Conservation (phyloP, 2,797 vertebrate species). For the Xenops minutus region DNA sequence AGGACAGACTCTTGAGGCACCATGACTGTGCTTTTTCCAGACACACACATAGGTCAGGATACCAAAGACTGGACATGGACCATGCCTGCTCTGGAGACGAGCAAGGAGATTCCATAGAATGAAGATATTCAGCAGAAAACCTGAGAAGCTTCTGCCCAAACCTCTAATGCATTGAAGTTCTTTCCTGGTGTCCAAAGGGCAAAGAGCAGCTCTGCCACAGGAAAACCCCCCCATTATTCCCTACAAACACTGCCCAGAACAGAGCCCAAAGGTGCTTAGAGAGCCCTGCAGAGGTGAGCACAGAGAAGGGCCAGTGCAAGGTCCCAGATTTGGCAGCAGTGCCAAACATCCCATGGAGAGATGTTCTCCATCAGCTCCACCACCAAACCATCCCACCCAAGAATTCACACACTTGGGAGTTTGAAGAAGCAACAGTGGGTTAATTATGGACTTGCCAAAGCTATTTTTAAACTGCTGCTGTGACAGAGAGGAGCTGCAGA, state of each 20-base stretch:
- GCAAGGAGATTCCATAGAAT: neutral
- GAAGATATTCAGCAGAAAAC: neutral
- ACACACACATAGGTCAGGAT: neutral
- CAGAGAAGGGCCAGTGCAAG: neutral
- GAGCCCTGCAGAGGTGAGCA: neutral
- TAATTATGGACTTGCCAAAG: neutral
- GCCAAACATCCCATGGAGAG: neutral
- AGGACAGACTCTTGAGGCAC: neutral
- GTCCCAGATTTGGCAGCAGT: neutral
- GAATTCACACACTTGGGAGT: neutral
- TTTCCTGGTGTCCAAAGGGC: neutral
- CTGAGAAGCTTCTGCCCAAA: neutral
- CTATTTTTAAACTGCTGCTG: neutral
- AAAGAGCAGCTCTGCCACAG: neutral
- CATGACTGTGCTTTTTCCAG: neutral
- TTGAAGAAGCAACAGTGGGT: neutral
- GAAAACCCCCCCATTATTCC: neutral
- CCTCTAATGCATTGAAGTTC: neutral
- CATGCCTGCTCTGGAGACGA: neutral
- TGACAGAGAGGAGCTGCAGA: neutral
- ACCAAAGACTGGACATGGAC: neutral
- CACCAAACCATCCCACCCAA: neutral
- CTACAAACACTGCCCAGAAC: accelerated
- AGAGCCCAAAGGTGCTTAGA: neutral
- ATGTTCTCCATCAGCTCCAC: neutral